These are phyloP conservation scores for Athalia circularis DNA, from an alignment of 2,888 invertebrate species.

Conservation along the genomic window DNA sequence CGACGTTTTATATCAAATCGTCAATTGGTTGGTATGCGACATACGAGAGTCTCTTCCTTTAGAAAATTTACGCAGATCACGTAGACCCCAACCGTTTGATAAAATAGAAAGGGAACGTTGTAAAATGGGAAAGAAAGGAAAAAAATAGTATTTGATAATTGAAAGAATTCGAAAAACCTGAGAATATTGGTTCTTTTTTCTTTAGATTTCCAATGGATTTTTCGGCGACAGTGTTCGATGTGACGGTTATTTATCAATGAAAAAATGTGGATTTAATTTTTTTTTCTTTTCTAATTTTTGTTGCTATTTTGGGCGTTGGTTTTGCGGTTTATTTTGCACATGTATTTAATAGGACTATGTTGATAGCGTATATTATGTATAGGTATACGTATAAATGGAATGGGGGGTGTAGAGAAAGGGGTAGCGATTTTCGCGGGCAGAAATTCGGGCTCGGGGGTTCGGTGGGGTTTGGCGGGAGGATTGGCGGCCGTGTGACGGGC, in stretches of 20 bases:
- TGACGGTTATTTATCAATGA: no score
- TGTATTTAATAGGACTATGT: neutral
- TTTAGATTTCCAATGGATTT: no score
- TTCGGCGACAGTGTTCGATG: no score
- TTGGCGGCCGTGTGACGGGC: constrained; percentile 72
- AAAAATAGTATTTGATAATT: no score
- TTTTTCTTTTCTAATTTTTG: no score
- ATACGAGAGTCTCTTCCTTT: neutral
- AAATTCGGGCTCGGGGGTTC: constrained; percentile 39
- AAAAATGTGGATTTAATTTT: neutral
- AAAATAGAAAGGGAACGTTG: no score
- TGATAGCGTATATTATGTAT: neutral
- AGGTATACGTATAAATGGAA: constrained; percentile 13
- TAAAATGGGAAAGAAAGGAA: no score
- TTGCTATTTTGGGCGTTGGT: no score
- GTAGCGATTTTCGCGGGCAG: constrained; percentile 42
- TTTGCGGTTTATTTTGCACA: neutral
- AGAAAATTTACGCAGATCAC: no score
- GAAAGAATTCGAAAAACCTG: no score
- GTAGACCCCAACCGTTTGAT: no score
- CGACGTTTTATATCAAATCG: neutral
- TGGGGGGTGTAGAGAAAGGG: constrained; percentile 35
- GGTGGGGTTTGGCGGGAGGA: constrained; percentile 52
- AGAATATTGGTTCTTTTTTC: no score
- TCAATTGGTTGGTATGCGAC: neutral